phyloP scores from a whole-genome alignment of 2,888 invertebrate genomes.

The Andrena marginata region DNA sequence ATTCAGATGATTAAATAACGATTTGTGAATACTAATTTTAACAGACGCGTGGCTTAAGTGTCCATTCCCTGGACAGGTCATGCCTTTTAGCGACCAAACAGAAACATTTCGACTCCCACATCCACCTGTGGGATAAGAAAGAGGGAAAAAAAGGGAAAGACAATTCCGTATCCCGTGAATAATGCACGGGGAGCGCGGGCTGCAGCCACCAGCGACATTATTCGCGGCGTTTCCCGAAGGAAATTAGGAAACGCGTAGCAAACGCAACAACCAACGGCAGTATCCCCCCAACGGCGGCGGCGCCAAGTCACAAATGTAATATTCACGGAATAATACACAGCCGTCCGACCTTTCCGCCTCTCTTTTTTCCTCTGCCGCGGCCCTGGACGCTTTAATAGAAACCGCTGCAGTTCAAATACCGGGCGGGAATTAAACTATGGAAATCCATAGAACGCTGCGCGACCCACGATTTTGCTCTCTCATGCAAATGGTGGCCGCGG shows the following conservation, averaged over 20 bases:
- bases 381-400: constrained; percentile 64
- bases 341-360: constrained; percentile 53
- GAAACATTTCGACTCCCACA: background rate
- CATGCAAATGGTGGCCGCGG: constrained; percentile 33
- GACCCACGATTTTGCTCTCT: constrained; percentile 46
- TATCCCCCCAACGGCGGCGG: constrained; percentile 57
- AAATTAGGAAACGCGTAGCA: constrained; percentile 83
- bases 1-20: no score
- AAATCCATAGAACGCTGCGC: constrained; percentile 54
- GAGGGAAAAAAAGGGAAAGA: constrained; percentile 52
- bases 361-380: constrained; percentile 25
- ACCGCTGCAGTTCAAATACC: constrained; percentile 51
- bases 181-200: constrained; percentile 72
- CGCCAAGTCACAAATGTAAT: constrained; percentile 84
- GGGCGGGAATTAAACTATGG: constrained; percentile 63
- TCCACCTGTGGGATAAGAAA: background rate
- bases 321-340: constrained; percentile 83
- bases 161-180: constrained; percentile 75
- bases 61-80: no score
- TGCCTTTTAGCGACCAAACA: background rate
- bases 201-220: constrained; percentile 81
- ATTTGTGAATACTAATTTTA: no score
- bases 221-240: constrained; percentile 84
- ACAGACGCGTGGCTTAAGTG: no score
- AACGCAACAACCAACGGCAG: constrained; percentile 65